Evolutionary conservation across 2,113 vertebrate genomes (phyloP).

Genomic region (Tragulus kanchil): DNA sequence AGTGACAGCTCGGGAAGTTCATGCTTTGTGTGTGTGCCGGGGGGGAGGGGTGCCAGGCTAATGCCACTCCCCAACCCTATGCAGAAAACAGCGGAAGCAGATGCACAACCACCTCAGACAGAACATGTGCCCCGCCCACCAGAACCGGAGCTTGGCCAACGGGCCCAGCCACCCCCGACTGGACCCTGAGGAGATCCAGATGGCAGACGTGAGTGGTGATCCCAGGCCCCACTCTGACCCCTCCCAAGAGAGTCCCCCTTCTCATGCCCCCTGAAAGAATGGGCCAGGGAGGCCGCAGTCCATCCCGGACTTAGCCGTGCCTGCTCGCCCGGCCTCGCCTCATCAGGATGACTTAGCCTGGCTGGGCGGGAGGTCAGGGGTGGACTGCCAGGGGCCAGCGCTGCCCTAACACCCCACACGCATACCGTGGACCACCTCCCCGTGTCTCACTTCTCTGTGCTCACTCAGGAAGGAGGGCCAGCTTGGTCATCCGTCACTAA

Average conservation of each 20-base stretch:
- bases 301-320: neutral
- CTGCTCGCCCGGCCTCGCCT: neutral
- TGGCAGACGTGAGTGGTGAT: constrained; percentile 94
- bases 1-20: neutral
- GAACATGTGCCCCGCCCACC: constrained; percentile 98
- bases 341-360: neutral
- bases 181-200: constrained; percentile 97
- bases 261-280: neutral
- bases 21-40: rapidly evolving
- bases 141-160: constrained; percentile 95
- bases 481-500: neutral
- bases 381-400: neutral
- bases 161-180: constrained; percentile 98
- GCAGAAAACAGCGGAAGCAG: constrained; percentile 98
- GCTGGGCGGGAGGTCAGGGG: neutral
- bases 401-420: neutral
- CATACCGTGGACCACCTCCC: neutral
- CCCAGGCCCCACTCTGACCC: neutral
- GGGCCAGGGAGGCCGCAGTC: neutral
- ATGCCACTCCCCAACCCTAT: constrained; percentile 55
- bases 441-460: neutral
- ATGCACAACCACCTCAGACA: constrained; percentile 98
- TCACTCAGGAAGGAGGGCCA: neutral
- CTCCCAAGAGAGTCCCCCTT: neutral
- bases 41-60: neutral